A percentile compares a stretch with the other conserved stretches of the same genome.
These are phyloP conservation scores for Heliconius nattereri DNA, from an alignment of 1,140 invertebrate species.

Conservation along the genomic window DNA sequence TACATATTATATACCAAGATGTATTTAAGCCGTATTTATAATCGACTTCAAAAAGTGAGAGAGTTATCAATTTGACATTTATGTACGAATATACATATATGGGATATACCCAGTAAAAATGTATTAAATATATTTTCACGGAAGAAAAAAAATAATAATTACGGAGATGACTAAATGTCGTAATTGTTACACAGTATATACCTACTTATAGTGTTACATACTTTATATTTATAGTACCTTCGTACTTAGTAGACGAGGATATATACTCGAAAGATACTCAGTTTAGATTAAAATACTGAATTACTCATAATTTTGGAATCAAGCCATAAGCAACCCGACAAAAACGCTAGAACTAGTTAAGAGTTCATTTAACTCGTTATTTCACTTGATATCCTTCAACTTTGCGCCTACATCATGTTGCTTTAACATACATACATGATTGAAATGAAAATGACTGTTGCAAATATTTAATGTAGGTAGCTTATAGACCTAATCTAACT, in stretches of 20 bases:
- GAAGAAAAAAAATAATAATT: too few species aligned
- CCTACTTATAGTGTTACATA: too few species aligned
- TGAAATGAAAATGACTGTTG: neutral
- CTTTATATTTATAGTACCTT: too few species aligned
- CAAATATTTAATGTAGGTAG: neutral
- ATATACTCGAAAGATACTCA: neutral
- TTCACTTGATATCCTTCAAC: slow-evolving; percentile 10
- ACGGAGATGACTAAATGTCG: too few species aligned
- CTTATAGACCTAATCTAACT: too few species aligned
- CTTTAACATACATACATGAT: neutral
- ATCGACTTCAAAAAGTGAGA: too few species aligned
- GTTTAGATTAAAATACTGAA: neutral
- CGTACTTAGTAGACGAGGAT: neutral
- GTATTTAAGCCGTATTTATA: neutral
- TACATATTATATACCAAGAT: neutral
- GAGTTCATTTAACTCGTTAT: slow-evolving; percentile 8
- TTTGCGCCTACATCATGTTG: neutral
- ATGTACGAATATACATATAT: too few species aligned
- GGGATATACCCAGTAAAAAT: too few species aligned
- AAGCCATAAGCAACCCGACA: neutral
- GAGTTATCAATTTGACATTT: too few species aligned
- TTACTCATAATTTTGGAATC: slow-evolving; percentile 4
- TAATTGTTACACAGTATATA: too few species aligned
- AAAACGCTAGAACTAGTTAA: slow-evolving; percentile 6
- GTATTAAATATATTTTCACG: too few species aligned